These are phyloP conservation scores for Lepilemur septentrionalis DNA, from an alignment of 2,797 vertebrate species.

Conservation along the genomic window DNA sequence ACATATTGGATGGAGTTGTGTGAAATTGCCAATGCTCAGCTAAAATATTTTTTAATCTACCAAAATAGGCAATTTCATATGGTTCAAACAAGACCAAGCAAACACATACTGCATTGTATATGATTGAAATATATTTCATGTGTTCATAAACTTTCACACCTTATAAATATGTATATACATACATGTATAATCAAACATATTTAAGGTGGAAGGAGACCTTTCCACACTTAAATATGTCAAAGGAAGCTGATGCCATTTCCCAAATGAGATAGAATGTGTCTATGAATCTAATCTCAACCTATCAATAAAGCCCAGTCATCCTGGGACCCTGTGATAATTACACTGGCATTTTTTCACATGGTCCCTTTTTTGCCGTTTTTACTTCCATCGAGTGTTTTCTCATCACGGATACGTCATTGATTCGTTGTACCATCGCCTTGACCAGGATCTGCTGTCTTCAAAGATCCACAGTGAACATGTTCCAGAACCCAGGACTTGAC, in stretches of 20 bases:
- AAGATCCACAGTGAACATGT: not conserved
- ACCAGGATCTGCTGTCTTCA: not conserved
- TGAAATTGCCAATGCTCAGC: not conserved
- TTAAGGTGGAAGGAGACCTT: not conserved
- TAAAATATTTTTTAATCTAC: not conserved
- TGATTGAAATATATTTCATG: slow-evolving; percentile 5
- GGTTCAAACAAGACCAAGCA: not conserved
- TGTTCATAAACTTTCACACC: not conserved
- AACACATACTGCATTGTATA: not conserved
- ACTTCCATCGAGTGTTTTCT: not conserved
- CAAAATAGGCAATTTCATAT: not conserved
- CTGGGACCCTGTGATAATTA: not conserved
- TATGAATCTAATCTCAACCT: not conserved
- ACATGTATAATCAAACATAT: not conserved
- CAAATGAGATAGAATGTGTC: not conserved
- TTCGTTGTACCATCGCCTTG: not conserved
- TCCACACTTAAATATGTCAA: not conserved
- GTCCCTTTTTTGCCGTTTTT: slow-evolving; percentile 21
- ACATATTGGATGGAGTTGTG: not conserved
- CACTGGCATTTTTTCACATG: not conserved
- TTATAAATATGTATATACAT: not conserved
- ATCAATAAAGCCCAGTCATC: not conserved
- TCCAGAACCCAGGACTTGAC: not conserved
- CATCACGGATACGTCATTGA: not conserved
- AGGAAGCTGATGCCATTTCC: not conserved